Conservation (phyloP, 2,797 vertebrate genomes). For the Remorina albescens region DNA sequence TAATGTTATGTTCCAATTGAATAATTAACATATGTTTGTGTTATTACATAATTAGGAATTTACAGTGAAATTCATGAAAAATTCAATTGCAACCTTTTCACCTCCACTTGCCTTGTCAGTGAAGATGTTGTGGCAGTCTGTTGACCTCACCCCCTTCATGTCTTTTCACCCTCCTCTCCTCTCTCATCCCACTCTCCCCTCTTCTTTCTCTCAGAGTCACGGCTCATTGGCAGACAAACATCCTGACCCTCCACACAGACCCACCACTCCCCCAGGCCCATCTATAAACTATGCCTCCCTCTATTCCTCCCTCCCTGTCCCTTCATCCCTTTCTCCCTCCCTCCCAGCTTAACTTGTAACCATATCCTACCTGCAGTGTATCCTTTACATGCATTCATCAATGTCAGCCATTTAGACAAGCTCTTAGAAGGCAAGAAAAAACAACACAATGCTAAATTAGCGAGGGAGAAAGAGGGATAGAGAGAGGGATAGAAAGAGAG, state of each 20-base stretch:
- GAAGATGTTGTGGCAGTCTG: conserved; percentile 61
- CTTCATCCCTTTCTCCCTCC: conserved; percentile 52
- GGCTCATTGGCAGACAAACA: conserved; percentile 85
- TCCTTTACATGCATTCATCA: conserved; percentile 91
- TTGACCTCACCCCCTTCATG: conserved; percentile 68
- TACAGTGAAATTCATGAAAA: not conserved
- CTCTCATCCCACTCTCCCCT: conserved; percentile 78
- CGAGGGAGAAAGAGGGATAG: conserved; percentile 44
- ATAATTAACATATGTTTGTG: not conserved
- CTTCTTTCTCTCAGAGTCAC: conserved; percentile 82
- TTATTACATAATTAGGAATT: conserved; percentile 2
- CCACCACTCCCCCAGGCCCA: conserved; percentile 59
- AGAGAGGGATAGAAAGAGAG: conserved; percentile 46
- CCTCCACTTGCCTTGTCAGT: conserved; percentile 20
- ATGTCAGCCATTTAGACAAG: conserved; percentile 83
- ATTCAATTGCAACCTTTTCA: not conserved
- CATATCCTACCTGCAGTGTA: conserved; percentile 89
- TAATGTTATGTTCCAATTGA: not conserved
- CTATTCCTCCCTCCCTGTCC: conserved; percentile 68
- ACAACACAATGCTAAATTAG: conserved; percentile 76
- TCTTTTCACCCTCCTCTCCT: conserved; percentile 69
- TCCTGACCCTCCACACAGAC: conserved; percentile 75
- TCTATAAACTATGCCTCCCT: conserved; percentile 77
- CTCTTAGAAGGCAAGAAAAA: conserved; percentile 75
- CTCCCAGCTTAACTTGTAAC: conserved; percentile 84